phyloP scores from a whole-genome alignment of 2,888 invertebrate species.

The Hemaris fuciformis region DNA sequence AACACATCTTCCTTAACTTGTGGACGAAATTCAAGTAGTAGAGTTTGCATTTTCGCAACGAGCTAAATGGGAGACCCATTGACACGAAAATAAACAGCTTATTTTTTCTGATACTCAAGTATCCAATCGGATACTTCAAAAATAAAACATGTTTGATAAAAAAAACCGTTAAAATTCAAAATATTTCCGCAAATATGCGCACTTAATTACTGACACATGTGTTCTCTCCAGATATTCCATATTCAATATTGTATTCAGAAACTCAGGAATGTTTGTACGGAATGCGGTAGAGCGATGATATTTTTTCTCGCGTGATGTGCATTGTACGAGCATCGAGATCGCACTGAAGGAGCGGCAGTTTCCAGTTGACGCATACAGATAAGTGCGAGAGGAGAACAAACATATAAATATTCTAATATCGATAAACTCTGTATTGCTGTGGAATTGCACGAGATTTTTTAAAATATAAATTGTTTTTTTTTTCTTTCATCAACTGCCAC shows the following conservation, averaged over 20 bases:
- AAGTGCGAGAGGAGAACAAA: conserved; percentile 13
- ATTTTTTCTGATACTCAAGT: background rate
- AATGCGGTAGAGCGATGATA: background rate
- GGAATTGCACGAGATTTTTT: too few species aligned
- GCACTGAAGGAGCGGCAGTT: conserved; percentile 32
- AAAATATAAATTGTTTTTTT: too few species aligned
- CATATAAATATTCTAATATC: conserved; percentile 2
- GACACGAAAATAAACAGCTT: too few species aligned
- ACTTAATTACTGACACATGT: background rate
- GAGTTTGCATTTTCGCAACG: conserved; percentile 39
- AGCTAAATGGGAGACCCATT: conserved; percentile 53
- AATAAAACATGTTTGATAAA: background rate
- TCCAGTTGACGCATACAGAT: conserved; percentile 29
- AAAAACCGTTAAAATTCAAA: background rate
- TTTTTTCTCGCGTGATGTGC: background rate
- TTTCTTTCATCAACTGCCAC: too few species aligned
- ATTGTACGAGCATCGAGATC: conserved; percentile 8
- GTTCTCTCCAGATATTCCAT: background rate
- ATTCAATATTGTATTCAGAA: too few species aligned
- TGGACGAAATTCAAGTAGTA: conserved; percentile 38
- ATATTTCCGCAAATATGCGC: background rate
- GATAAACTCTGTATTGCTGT: conserved; percentile 10
- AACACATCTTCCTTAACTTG: conserved; percentile 42
- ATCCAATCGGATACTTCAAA: background rate
- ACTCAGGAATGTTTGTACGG: background rate